Evolutionary conservation across 1,140 invertebrate genomes (phyloP).

Genomic region (Drosophila ficusphila): DNA sequence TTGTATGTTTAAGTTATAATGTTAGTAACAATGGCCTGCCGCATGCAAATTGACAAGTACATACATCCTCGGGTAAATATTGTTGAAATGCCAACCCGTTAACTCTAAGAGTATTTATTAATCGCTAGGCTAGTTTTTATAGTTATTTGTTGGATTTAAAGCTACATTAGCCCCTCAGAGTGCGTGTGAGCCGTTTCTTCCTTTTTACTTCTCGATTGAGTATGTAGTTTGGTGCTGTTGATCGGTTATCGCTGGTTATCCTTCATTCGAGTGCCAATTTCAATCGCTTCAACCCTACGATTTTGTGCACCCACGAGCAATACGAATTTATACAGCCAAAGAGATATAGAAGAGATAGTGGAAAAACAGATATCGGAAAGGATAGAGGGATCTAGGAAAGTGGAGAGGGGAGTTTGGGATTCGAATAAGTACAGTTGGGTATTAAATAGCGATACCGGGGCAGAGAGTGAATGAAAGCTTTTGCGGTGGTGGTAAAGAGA

Average conservation of each 20-base stretch:
- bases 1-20: constrained; percentile 16
- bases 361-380: neutral
- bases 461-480: constrained; percentile 8
- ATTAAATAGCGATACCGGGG: constrained; percentile 17
- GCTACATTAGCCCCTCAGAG: constrained; percentile 17
- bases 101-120: constrained; percentile 22
- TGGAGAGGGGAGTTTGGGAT: neutral
- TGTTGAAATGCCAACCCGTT: constrained; percentile 10
- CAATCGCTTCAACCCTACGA: constrained; percentile 32
- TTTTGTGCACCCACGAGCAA: constrained; percentile 37
- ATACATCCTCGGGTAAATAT: neutral
- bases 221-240: constrained; percentile 24
- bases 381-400: neutral
- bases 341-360: neutral
- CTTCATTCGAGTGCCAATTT: constrained; percentile 24
- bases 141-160: constrained; percentile 13
- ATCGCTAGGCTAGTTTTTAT: constrained; percentile 12
- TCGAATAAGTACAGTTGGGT: constrained; percentile 3
- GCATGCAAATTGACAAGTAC: constrained; percentile 21
- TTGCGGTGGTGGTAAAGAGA: constrained; percentile 16
- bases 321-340: constrained; percentile 7
- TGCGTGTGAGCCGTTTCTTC: constrained; percentile 20
- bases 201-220: neutral
- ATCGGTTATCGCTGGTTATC: constrained; percentile 22
- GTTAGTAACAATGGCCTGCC: constrained; percentile 26